Evolutionary conservation across 2,113 vertebrate genomes (phyloP).

Genomic region (Nothoprocta pentlandii): DNA sequence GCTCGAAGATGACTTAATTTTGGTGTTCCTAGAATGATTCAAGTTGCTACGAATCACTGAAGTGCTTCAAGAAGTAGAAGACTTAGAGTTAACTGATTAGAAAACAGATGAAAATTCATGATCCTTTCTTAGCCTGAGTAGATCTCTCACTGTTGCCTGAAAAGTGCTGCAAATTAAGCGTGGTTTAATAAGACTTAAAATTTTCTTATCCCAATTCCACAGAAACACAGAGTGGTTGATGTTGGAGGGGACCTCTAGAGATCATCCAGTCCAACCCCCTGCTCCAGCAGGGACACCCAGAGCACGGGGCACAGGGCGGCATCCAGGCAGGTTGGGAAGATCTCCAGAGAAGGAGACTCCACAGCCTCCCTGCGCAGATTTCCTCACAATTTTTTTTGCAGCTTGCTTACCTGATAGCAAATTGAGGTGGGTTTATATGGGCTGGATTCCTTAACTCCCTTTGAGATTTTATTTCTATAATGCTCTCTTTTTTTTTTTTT

Average conservation of each 20-base stretch:
- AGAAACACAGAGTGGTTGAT: too few relatives aligned
- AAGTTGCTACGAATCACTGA: not conserved
- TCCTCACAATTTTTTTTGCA: too few relatives aligned
- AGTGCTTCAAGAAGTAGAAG: not conserved
- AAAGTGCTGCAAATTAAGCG: not conserved
- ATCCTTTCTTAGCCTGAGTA: not conserved
- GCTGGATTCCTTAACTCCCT: not conserved
- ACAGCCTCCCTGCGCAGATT: too few relatives aligned
- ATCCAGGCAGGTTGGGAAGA: too few relatives aligned
- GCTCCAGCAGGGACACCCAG: too few relatives aligned
- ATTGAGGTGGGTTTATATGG: slow-evolving; percentile 35
- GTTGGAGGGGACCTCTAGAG: too few relatives aligned
- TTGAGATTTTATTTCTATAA: slow-evolving; percentile 42
- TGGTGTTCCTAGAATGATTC: not conserved
- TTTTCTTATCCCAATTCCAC: not conserved
- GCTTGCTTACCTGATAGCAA: slow-evolving; percentile 14
- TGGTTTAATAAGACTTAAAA: not conserved
- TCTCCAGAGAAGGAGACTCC: too few relatives aligned
- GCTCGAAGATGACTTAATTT: not conserved
- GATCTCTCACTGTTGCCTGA: not conserved
- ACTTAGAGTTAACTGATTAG: not conserved
- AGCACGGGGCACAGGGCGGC: too few relatives aligned
- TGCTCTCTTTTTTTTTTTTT: not conserved
- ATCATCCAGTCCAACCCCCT: too few relatives aligned
- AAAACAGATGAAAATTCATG: not conserved